phyloP scores from a whole-genome alignment of 2,797 vertebrate species.

The Neosalanx taihuensis region DNA sequence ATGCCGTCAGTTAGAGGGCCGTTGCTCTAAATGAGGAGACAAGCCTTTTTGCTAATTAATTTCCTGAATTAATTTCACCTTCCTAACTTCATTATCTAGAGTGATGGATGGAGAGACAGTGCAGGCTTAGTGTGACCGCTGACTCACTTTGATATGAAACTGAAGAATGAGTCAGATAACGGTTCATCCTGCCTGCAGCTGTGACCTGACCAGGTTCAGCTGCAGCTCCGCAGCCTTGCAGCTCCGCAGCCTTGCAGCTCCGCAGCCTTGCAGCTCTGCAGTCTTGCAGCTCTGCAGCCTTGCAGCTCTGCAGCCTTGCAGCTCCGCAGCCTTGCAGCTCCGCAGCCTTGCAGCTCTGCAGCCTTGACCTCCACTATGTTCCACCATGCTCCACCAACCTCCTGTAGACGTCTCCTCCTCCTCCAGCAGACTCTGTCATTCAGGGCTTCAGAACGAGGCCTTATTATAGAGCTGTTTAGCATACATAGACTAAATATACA shows the following conservation, averaged over 20 bases:
- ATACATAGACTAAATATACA: neutral
- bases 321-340: no score
- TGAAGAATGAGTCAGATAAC: constrained; percentile 1
- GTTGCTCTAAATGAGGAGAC: neutral
- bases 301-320: no score
- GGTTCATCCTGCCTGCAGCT: neutral
- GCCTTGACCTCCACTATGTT: no score
- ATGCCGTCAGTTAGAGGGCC: neutral
- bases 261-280: no score
- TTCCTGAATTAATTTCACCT: neutral
- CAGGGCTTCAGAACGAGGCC: neutral
- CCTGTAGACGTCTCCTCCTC: no score
- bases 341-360: neutral
- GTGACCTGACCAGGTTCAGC: neutral
- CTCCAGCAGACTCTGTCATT: no score
- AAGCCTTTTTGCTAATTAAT: constrained; percentile 1
- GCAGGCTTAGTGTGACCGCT: constrained; percentile 2
- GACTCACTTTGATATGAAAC: constrained; percentile 7
- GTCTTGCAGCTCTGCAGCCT: no score
- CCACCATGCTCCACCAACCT: neutral
- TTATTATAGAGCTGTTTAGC: constrained; percentile 2
- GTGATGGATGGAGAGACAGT: constrained; percentile 10
- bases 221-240: neutral
- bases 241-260: no score
- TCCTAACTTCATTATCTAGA: constrained; percentile 3